Evolutionary conservation across 2,888 invertebrate genomes (phyloP).

Genomic region (Rugalucina vietnamica): DNA sequence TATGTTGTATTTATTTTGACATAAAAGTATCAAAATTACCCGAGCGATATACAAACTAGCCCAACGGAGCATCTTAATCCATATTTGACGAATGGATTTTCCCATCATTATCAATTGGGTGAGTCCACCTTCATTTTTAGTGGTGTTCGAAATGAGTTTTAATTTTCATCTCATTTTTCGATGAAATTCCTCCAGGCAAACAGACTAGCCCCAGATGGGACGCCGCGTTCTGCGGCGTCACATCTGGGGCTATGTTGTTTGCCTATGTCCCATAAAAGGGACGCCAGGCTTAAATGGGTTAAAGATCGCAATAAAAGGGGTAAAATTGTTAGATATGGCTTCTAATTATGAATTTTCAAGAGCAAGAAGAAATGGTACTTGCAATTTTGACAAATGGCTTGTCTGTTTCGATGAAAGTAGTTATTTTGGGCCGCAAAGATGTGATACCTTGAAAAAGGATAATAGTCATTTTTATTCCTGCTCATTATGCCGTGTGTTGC

Average conservation of each 20-base stretch:
- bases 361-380: background rate
- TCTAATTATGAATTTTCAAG: background rate
- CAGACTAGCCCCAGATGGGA: too few species aligned
- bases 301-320: background rate
- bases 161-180: background rate
- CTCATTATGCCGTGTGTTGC: too few species aligned
- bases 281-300: too few species aligned
- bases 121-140: background rate
- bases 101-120: background rate
- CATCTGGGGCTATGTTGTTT: too few species aligned
- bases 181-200: background rate
- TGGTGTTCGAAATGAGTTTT: background rate
- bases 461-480: too few species aligned
- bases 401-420: background rate
- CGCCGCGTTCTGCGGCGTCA: too few species aligned
- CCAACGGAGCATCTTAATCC: background rate
- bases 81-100: background rate
- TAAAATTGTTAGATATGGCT: background rate
- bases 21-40: slow-evolving; percentile 24
- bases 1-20: slow-evolving; percentile 31
- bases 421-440: too few species aligned
- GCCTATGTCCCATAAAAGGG: too few species aligned
- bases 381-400: background rate
- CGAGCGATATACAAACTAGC: background rate
- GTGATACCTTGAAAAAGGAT: too few species aligned